These are phyloP conservation scores for Oscarella lobularis DNA, from an alignment of 37 sponge, comb jelly and placozoan genomes.

Conservation along the genomic window DNA sequence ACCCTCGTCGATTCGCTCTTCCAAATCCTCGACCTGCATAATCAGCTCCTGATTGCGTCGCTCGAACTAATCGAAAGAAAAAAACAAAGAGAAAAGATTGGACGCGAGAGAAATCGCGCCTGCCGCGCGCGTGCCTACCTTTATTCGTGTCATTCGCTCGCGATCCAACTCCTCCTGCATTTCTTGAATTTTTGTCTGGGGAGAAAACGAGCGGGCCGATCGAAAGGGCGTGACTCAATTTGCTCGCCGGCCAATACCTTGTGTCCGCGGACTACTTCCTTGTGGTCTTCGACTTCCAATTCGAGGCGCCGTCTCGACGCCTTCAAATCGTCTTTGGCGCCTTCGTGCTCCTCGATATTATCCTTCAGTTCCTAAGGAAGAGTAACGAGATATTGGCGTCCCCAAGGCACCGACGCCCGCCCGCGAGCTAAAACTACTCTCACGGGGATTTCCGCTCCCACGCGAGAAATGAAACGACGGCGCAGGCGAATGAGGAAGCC, in stretches of 20 bases:
- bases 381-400: too few relatives aligned
- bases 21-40: not conserved
- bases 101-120: not conserved
- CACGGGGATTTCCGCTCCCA: too few relatives aligned
- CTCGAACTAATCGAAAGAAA: not conserved
- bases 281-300: not conserved
- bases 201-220: too few relatives aligned
- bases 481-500: too few relatives aligned
- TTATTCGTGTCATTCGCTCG: not conserved
- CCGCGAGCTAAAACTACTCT: too few relatives aligned
- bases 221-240: too few relatives aligned
- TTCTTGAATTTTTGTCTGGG: too few relatives aligned
- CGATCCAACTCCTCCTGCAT: not conserved
- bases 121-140: too few relatives aligned
- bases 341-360: not conserved
- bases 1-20: not conserved
- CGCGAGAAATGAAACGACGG: too few relatives aligned
- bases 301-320: not conserved
- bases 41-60: not conserved
- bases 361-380: too few relatives aligned
- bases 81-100: not conserved
- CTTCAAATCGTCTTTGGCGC: not conserved
- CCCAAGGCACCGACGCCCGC: too few relatives aligned
- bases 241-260: not conserved
- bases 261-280: not conserved